Evolutionary conservation across 2,888 invertebrate genomes (phyloP).

Genomic region (Drosophila mayaguana): DNA sequence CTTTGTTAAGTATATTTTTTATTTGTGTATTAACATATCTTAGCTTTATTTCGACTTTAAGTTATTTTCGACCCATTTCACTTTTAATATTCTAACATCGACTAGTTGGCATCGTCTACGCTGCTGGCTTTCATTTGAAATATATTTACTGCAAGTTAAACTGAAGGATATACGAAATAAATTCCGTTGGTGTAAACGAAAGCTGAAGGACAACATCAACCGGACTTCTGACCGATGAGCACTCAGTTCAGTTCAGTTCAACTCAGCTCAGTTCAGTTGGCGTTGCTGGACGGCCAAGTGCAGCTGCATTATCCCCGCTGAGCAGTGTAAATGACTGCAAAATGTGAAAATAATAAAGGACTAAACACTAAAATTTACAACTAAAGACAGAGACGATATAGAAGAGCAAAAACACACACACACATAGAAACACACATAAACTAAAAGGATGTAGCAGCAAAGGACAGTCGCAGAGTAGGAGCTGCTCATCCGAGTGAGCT

Average conservation of each 20-base stretch:
- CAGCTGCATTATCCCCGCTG: constrained; percentile 56
- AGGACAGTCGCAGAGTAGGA: constrained; percentile 45
- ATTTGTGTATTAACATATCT: too few species aligned
- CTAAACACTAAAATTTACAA: constrained; percentile 72
- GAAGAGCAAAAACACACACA: constrained; percentile 17
- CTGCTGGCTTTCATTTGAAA: constrained; percentile 21
- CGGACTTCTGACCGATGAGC: constrained; percentile 54
- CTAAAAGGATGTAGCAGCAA: constrained; percentile 28
- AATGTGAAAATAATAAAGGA: constrained; percentile 74
- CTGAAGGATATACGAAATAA: constrained; percentile 29
- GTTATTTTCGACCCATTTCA: not conserved
- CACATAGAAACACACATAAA: constrained; percentile 4
- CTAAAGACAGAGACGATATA: constrained; percentile 42
- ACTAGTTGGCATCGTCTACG: not conserved
- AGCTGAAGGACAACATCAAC: constrained; percentile 46
- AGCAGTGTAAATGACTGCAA: constrained; percentile 65
- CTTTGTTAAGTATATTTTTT: too few species aligned
- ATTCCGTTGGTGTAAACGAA: constrained; percentile 17
- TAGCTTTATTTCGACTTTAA: too few species aligned
- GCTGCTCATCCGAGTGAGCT: constrained; percentile 34
- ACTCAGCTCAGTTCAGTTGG: constrained; percentile 16
- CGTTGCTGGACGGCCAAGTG: constrained; percentile 26
- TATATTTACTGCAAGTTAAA: constrained; percentile 41
- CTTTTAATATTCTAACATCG: constrained; percentile 1
- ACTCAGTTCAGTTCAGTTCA: constrained; percentile 29